Conservation (phyloP, 2,888 invertebrate species). For the Thumatha senex region DNA sequence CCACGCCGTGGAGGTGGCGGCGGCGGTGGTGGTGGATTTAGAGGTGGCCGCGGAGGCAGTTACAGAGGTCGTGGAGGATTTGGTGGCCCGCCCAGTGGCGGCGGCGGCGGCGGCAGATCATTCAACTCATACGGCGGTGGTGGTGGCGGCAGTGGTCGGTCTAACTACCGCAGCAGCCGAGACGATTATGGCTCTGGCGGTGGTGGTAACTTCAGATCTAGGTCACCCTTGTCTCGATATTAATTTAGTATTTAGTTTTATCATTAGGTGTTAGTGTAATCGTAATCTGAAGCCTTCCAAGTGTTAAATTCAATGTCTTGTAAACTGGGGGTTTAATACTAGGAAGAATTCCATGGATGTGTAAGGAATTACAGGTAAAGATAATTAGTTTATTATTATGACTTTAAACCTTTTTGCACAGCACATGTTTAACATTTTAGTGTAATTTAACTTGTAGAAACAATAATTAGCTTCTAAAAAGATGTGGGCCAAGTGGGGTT, state of each 20-base stretch:
- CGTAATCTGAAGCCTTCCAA: slow-evolving; percentile 83
- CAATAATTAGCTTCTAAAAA: too few relatives aligned
- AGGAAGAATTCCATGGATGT: slow-evolving; percentile 70
- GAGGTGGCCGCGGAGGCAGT: slow-evolving; percentile 79
- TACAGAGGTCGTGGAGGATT: slow-evolving; percentile 81
- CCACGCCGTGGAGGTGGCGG: slow-evolving; percentile 86
- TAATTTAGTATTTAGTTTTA: slow-evolving; percentile 75
- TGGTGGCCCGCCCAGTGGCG: slow-evolving; percentile 63
- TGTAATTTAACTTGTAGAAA: too few relatives aligned
- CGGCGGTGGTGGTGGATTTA: slow-evolving; percentile 79
- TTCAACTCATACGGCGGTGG: slow-evolving; percentile 84
- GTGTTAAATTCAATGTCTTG: slow-evolving; percentile 77
- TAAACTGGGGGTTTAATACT: slow-evolving; percentile 78
- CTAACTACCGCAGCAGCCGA: slow-evolving; percentile 65
- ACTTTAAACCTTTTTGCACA: too few relatives aligned
- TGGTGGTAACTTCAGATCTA: slow-evolving; percentile 81
- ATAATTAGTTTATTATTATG: slow-evolving; percentile 25
- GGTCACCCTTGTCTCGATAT: slow-evolving; percentile 77
- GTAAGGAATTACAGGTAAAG: slow-evolving; percentile 72
- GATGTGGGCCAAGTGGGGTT: too few relatives aligned
- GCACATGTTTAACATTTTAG: too few relatives aligned
- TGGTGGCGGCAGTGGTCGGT: slow-evolving; percentile 78
- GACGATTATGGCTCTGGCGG: slow-evolving; percentile 73
- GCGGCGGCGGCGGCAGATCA: slow-evolving; percentile 77
- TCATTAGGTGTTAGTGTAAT: slow-evolving; percentile 80